phyloP scores from a whole-genome alignment of 2,888 invertebrate genomes.

The Cataglyphis altisquamis region DNA sequence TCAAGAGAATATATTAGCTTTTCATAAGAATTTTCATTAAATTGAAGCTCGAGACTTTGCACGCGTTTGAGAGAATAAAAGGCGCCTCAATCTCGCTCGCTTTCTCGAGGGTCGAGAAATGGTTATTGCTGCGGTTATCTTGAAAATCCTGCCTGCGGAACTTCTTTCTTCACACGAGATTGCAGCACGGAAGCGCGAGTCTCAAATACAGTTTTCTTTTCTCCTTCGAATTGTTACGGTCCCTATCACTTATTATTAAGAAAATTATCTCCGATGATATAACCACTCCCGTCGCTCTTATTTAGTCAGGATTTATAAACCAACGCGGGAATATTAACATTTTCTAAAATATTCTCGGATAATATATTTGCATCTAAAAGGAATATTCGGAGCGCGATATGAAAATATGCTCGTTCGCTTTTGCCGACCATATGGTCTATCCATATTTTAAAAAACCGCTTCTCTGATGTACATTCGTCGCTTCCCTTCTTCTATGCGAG shows the following conservation, averaged over 20 bases:
- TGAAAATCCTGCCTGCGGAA: conserved; percentile 67
- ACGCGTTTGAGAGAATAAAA: conserved; percentile 61
- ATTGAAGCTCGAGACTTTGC: conserved; percentile 26
- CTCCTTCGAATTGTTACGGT: conserved; percentile 52
- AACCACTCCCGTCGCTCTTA: neutral
- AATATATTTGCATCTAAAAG: neutral
- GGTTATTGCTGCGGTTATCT: conserved; percentile 73
- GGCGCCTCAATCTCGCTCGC: conserved; percentile 65
- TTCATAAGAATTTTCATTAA: conserved; percentile 61
- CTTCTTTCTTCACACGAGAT: conserved; percentile 64
- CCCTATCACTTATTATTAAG: conserved; percentile 62
- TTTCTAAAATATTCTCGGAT: neutral
- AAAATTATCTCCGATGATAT: neutral
- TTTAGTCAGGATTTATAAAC: conserved; percentile 11
- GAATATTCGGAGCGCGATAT: neutral
- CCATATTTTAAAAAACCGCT: conserved; percentile 82
- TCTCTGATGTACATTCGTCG: conserved; percentile 79
- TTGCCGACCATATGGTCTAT: conserved; percentile 69
- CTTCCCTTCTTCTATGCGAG: conserved; percentile 51
- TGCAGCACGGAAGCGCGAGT: conserved; percentile 60
- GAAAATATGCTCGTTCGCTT: neutral
- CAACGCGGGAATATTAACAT: neutral
- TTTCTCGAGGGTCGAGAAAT: conserved; percentile 69
- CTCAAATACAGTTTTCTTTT: conserved; percentile 58
- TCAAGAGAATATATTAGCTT: conserved; percentile 38